phyloP scores from a whole-genome alignment of 2,888 invertebrate genomes.

The Cataglyphis altisquamis region DNA sequence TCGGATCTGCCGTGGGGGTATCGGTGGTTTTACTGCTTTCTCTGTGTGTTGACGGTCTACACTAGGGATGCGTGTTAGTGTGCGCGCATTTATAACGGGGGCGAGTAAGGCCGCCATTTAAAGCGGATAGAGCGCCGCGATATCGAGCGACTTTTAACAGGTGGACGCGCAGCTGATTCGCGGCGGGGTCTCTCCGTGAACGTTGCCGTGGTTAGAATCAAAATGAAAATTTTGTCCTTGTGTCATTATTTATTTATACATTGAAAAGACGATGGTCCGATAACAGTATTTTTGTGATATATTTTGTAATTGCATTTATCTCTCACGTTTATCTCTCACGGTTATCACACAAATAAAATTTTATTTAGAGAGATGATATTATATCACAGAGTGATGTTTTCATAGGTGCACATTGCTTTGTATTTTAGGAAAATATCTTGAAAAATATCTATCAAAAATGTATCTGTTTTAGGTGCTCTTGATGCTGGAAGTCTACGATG shows the following conservation, averaged over 20 bases:
- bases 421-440: background rate
- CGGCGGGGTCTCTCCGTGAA: background rate
- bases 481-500: constrained; percentile 38
- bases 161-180: constrained; percentile 63
- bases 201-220: constrained; percentile 32
- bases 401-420: background rate
- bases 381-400: background rate
- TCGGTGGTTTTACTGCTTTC: constrained; percentile 58
- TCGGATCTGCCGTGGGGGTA: constrained; percentile 14
- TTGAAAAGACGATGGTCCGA: constrained; percentile 17
- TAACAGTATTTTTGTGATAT: background rate
- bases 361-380: background rate
- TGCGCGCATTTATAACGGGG: constrained; percentile 71
- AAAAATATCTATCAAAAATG: constrained; percentile 12
- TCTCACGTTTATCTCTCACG: background rate
- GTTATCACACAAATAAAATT: background rate
- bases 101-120: constrained; percentile 75
- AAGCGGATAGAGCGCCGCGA: constrained; percentile 70
- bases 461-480: constrained; percentile 24
- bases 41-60: constrained; percentile 70
- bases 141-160: constrained; percentile 76
- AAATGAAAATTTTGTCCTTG: constrained; percentile 47
- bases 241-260: constrained; percentile 19
- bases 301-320: background rate
- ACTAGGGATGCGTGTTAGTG: constrained; percentile 76